Evolutionary conservation across 2,888 invertebrate genomes (phyloP).

Genomic region (Carterocephalus palaemon): DNA sequence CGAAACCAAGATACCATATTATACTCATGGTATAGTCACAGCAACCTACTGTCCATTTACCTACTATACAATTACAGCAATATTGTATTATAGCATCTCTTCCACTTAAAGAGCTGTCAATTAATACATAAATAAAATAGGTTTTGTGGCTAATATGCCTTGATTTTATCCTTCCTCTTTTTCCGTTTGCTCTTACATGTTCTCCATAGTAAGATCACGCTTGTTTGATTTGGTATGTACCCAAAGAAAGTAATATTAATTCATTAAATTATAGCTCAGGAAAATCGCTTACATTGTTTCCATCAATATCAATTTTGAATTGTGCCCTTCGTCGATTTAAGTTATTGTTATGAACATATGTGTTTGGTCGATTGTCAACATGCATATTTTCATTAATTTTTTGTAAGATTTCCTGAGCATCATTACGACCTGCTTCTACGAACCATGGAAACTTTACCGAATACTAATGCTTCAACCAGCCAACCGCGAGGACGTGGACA

Average conservation of each 20-base stretch:
- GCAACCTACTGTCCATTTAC: conserved; percentile 28
- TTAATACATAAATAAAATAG: conserved; percentile 28
- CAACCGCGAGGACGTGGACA: too few relatives aligned
- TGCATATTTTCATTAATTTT: conserved; percentile 19
- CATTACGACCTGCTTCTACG: conserved; percentile 8
- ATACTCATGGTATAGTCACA: conserved; percentile 30
- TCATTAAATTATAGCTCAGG: background rate
- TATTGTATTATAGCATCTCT: conserved; percentile 26
- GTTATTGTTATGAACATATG: too few relatives aligned
- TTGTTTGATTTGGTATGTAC: conserved; percentile 26
- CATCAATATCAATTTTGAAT: too few relatives aligned
- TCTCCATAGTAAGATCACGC: conserved; percentile 29
- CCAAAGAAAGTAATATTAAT: conserved; percentile 21
- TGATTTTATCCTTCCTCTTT: conserved; percentile 27
- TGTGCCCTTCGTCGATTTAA: too few relatives aligned
- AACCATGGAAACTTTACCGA: too few relatives aligned
- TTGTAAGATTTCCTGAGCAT: conserved; percentile 20
- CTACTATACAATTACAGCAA: conserved; percentile 30
- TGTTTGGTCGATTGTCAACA: conserved; percentile 12
- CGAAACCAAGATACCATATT: conserved; percentile 29
- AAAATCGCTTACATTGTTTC: background rate
- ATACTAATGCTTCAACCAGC: too few relatives aligned
- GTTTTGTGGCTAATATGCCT: conserved; percentile 26
- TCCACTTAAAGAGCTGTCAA: conserved; percentile 11
- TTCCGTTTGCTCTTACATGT: conserved; percentile 28